Percentiles rank a stretch among this genome's conserved stretches.
These are phyloP conservation scores for Vannuccia rotundouncinata DNA, from an alignment of 2,888 invertebrate species.

Conservation along the genomic window DNA sequence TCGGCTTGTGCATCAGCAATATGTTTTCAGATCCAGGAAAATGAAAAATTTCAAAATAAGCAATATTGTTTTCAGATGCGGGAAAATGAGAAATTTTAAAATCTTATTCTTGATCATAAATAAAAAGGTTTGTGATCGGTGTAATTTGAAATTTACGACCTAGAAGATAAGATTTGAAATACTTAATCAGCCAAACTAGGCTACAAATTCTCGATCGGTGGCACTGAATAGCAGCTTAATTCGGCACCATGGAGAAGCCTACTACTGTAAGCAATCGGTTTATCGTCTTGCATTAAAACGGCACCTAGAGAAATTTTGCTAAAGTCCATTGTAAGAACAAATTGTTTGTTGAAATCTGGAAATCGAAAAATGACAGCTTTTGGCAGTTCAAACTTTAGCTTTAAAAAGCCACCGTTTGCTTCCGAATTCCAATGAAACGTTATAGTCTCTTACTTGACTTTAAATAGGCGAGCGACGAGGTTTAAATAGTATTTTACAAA, in stretches of 20 bases:
- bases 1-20: not conserved
- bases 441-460: no score
- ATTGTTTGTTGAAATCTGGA: not conserved
- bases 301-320: not conserved
- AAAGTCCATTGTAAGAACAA: not conserved
- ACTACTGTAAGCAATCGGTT: not conserved
- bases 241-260: not conserved
- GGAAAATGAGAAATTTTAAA: not conserved
- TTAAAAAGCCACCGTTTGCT: not conserved
- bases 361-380: not conserved
- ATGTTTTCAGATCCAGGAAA: not conserved
- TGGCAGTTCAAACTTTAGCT: not conserved
- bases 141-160: not conserved
- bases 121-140: not conserved
- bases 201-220: not conserved
- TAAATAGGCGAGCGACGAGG: no score
- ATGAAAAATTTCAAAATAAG: not conserved
- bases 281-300: not conserved
- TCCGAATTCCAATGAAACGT: not conserved
- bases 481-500: no score
- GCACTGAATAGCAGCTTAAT: not conserved
- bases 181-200: not conserved
- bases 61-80: not conserved
- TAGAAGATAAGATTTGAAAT: not conserved
- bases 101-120: not conserved